phyloP scores from a whole-genome alignment of 37 sponge, comb jelly and placozoan species.

The Hormiphora californensis region DNA sequence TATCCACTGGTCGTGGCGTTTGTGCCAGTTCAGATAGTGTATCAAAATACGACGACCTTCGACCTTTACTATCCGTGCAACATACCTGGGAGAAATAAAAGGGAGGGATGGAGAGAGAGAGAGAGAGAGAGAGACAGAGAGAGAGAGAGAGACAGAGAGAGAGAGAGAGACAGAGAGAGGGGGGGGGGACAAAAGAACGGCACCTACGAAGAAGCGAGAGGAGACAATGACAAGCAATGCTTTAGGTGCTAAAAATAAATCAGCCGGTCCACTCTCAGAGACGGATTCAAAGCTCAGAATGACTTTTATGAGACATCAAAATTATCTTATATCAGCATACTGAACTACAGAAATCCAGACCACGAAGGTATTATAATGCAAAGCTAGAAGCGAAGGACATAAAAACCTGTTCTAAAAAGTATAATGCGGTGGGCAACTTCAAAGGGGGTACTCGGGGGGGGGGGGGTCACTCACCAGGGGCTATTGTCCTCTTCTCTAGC shows the following conservation, averaged over 20 bases:
- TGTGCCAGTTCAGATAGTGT: constrained; percentile 54
- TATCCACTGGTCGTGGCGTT: constrained; percentile 49
- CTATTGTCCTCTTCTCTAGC: constrained; percentile 28
- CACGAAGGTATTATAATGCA: too few species aligned
- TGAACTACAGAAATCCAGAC: too few species aligned
- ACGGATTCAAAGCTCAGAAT: too few species aligned
- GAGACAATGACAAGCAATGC: too few species aligned
- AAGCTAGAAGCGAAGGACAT: too few species aligned
- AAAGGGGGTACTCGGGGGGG: background rate
- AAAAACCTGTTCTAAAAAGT: too few species aligned
- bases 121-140: background rate
- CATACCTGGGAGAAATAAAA: constrained; percentile 11
- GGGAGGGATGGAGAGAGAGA: background rate
- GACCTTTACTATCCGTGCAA: constrained; percentile 43
- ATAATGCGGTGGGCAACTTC: too few species aligned
- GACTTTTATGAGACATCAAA: too few species aligned
- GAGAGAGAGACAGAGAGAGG: background rate
- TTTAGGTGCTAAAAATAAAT: too few species aligned
- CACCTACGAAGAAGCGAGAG: too few species aligned
- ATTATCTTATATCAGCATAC: too few species aligned
- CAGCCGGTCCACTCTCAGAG: too few species aligned
- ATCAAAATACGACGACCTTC: constrained; percentile 3
- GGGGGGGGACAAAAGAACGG: background rate
- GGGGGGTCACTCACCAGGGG: background rate
- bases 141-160: background rate